Evolutionary conservation across 2,888 invertebrate species (phyloP).

Genomic region (Acrocyrtus sp.): DNA sequence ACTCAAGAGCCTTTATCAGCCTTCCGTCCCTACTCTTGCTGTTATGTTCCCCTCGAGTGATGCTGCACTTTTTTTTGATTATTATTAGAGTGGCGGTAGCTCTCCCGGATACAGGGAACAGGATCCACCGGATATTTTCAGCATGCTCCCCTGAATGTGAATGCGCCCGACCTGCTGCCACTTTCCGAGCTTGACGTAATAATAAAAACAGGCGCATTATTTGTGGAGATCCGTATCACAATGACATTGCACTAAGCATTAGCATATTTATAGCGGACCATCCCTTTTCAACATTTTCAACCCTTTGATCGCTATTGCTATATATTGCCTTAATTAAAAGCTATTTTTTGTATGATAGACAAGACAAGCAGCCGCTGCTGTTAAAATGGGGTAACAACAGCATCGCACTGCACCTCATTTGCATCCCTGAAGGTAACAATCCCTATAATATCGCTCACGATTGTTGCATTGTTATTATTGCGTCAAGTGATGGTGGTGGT

Average conservation of each 20-base stretch:
- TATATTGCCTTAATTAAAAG: no score
- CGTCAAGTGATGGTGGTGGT: no score
- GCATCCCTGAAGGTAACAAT: not conserved
- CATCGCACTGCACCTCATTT: not conserved
- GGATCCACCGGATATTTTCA: conserved; percentile 39
- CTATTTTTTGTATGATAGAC: not conserved
- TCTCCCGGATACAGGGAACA: conserved; percentile 13
- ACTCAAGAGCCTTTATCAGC: not conserved
- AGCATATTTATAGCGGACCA: no score
- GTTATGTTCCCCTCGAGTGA: no score
- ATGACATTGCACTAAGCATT: no score
- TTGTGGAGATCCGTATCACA: no score
- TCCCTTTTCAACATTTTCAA: no score
- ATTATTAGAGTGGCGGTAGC: conserved; percentile 11
- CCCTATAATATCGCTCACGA: no score
- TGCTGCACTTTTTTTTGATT: conserved; percentile 17
- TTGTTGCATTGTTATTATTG: no score
- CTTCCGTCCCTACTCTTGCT: conserved; percentile 1
- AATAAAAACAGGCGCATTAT: no score
- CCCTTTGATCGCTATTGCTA: no score
- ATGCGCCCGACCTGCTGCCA: conserved; percentile 43
- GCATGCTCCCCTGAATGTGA: conserved; percentile 15
- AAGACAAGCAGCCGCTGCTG: not conserved
- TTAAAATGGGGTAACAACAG: not conserved
- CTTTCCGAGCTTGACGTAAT: no score